These are phyloP conservation scores for Eulemur albifrons DNA, from an alignment of 2,797 vertebrate species.

Conservation along the genomic window DNA sequence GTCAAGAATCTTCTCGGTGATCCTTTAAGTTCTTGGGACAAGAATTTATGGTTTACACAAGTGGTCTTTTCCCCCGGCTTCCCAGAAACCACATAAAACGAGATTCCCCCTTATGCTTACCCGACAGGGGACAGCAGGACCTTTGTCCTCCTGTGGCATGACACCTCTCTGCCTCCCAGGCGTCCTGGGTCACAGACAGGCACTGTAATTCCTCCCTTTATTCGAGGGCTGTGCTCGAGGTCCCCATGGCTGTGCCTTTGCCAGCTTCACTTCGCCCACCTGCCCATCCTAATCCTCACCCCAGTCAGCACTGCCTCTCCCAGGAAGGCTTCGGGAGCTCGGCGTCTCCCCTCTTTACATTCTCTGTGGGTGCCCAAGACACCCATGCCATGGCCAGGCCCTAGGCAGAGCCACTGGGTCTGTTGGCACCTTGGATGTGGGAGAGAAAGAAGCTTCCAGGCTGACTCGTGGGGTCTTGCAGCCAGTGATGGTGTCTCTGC, in stretches of 20 bases:
- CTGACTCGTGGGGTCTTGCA: background rate
- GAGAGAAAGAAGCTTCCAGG: background rate
- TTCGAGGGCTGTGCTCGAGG: background rate
- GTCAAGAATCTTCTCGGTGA: background rate
- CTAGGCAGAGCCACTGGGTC: accelerated
- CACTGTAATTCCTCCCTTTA: background rate
- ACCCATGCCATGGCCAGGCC: background rate
- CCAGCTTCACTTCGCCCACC: background rate
- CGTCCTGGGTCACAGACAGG: background rate
- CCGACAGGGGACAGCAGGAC: accelerated
- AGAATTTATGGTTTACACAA: background rate
- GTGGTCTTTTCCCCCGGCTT: background rate
- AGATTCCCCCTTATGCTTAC: accelerated
- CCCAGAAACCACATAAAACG: background rate
- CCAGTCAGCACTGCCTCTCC: too few relatives aligned
- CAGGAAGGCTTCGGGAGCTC: background rate
- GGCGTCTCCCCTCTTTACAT: accelerated
- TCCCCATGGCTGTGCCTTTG: background rate
- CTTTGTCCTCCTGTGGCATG: background rate
- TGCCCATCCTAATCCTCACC: background rate
- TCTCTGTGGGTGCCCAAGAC: accelerated
- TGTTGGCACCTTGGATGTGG: background rate
- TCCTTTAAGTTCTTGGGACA: background rate
- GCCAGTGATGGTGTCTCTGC: accelerated
- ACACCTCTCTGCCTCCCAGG: too few relatives aligned